These are phyloP conservation scores for Eurypyga helias DNA, from an alignment of 2,113 vertebrate genomes.

Conservation along the genomic window DNA sequence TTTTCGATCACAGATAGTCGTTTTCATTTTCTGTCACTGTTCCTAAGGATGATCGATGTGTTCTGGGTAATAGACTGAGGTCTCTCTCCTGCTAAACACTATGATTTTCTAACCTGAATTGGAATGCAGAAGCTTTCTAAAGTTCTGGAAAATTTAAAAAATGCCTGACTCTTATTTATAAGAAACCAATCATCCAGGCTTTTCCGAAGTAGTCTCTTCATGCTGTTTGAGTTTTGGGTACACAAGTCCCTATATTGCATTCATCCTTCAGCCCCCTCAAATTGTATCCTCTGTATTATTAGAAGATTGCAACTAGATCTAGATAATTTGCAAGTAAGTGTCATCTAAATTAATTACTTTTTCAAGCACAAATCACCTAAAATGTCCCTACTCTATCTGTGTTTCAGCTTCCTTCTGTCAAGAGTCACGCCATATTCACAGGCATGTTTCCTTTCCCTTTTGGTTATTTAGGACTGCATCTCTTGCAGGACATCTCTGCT, in stretches of 20 bases:
- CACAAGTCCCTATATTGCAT: not conserved
- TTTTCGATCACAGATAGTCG: not conserved
- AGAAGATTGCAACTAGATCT: not conserved
- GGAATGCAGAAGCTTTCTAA: not conserved
- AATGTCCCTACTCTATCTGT: not conserved
- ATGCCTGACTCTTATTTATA: not conserved
- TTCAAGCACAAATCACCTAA: not conserved
- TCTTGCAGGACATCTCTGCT: not conserved
- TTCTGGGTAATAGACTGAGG: not conserved
- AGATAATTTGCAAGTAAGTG: not conserved
- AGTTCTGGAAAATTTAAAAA: not conserved
- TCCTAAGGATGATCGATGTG: not conserved
- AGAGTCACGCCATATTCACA: not conserved
- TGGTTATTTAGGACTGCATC: not conserved
- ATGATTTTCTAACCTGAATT: not conserved
- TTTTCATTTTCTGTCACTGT: not conserved
- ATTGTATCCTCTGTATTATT: not conserved
- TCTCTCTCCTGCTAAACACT: not conserved
- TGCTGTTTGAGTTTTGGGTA: not conserved
- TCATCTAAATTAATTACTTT: not conserved
- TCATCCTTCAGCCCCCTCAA: not conserved
- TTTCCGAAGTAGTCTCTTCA: not conserved
- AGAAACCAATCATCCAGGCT: rapidly evolving
- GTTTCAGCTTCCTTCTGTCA: not conserved
- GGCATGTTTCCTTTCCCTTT: not conserved